Conservation (phyloP, 64 coral and sea anemone genomes). For the Platygyra sinensis region DNA sequence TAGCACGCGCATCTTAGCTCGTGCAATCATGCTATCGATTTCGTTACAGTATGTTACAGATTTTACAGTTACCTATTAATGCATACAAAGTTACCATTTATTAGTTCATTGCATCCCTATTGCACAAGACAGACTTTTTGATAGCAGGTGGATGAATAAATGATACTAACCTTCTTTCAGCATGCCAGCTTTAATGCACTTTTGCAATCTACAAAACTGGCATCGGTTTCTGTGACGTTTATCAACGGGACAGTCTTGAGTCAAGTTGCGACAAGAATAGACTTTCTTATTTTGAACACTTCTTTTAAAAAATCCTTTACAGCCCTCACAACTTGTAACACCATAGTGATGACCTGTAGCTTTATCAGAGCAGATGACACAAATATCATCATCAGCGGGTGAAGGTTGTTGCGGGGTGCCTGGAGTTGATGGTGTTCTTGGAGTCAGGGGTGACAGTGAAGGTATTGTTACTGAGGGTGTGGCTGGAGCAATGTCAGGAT, state of each 20-base stretch:
- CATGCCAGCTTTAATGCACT: constrained; percentile 93
- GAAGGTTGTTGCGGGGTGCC: constrained; percentile 60
- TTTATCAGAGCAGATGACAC: constrained; percentile 89
- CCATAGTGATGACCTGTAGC: constrained; percentile 99
- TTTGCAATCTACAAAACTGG: constrained; percentile 95
- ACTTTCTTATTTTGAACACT: constrained; percentile 99
- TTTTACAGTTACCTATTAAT: no score
- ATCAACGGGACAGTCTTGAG: constrained; percentile 96
- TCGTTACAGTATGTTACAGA: no score
- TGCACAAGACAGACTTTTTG: not conserved
- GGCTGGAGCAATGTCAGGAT: not conserved
- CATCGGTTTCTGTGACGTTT: constrained; percentile 95
- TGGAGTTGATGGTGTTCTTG: constrained; percentile 19
- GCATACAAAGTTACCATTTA: no score
- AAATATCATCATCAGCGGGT: constrained; percentile 58
- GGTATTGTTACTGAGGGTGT: not conserved
- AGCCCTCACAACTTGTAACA: constrained; percentile 96
- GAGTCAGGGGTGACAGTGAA: constrained; percentile 56
- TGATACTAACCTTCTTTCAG: constrained; percentile 86
- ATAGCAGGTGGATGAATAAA: not conserved
- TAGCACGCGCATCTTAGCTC: no score
- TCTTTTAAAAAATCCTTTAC: constrained; percentile 98
- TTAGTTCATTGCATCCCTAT: no score
- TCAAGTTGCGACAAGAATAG: constrained; percentile 94
- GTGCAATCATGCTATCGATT: no score